A percentile compares a stretch with the other conserved stretches of the same genome.
Conservation (phyloP, 2,888 invertebrate genomes). For the Callinectes sapidus region DNA sequence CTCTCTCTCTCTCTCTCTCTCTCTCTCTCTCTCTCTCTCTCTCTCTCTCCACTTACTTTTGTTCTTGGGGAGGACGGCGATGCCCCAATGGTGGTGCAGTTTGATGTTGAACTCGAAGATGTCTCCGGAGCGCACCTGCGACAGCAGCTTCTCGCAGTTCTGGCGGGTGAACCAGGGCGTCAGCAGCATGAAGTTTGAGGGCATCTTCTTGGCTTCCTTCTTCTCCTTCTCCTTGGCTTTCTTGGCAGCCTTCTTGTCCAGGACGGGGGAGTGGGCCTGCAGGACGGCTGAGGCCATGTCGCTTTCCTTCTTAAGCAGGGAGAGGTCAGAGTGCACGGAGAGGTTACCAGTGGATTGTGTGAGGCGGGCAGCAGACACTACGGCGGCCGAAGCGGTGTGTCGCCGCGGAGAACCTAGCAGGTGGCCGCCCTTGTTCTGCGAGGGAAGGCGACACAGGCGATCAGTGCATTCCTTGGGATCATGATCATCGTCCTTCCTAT, state of each 20-base stretch:
- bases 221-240: constrained; percentile 68
- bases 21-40: neutral
- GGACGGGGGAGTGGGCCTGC: constrained; percentile 50
- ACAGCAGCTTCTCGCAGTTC: constrained; percentile 67
- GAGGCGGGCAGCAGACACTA: constrained; percentile 50
- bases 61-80: constrained; percentile 69
- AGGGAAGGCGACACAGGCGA: constrained; percentile 65
- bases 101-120: constrained; percentile 71
- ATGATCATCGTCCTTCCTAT: constrained; percentile 45
- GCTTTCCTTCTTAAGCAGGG: constrained; percentile 49
- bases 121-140: constrained; percentile 65
- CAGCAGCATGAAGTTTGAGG: constrained; percentile 71
- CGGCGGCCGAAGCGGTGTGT: constrained; percentile 42
- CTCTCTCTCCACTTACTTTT: constrained; percentile 62
- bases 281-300: neutral
- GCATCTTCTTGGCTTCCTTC: constrained; percentile 65
- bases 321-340: constrained; percentile 51
- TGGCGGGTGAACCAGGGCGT: constrained; percentile 69
- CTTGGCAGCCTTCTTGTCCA: constrained; percentile 63
- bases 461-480: constrained; percentile 68
- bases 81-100: constrained; percentile 71
- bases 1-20: neutral
- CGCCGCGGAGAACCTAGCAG: constrained; percentile 65
- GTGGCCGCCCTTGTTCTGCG: constrained; percentile 66
- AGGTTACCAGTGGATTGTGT: constrained; percentile 69